Base-by-base conservation (phyloP, 1,140 invertebrate genomes). In the Tetramorium simillimum region DNA sequence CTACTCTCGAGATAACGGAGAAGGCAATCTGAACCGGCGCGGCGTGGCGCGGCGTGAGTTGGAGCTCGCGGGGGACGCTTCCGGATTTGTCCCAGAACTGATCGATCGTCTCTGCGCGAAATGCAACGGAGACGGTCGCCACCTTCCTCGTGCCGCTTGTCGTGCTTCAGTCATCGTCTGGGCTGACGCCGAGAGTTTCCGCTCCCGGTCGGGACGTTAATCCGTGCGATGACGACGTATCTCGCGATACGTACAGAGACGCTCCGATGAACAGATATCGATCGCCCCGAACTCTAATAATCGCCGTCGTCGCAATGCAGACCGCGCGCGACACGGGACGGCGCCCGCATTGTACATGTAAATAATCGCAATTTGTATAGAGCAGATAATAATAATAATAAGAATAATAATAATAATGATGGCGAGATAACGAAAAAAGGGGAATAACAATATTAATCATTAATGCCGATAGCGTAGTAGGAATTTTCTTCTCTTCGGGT, bases 301-400 rank as follows among this genome's bases (percentile, higher is more conserved):
- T 80, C 69, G 82, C 63, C 76, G 62, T 76, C 80, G 78, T 78
- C 51, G 63, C 86, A 85, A 67, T 73, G 73, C 82, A 46, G 84
- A 62, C 67, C 37, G 72, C 16, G 72, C 16, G 21, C 46, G 49
- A 69, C n/a, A 24, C 62, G 24, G n/a, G 24, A 46, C 46, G 33
- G 28, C 76, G 18, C 49, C 63, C 53, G 53, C 51, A 76, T 76
- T 84, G 18, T 84, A 75, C 37, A 46, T 89, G 78, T 89, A 88
- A 81, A 88, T 89, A 88, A 88, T 85, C 72, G 75, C 82, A 85
- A 69, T 76, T 88, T 87, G 88, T 88, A 89, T 86, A 63, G 87
- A 88, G 70, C 62, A 84, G 56, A 75, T 65, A 60, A 88, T 33
- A 33, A 33, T 33, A 33, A 33, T 33, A 33, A 33, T 33, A 33